These are phyloP conservation scores for cattle (Bos taurus) DNA, from an alignment of 2,113 vertebrate species.

Conservation along the genomic window ARS-UCD2.0 NC_037357.1:60773501-60774000, in stretches of 20 bases:
- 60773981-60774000: not conserved
- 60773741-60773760: not conserved
- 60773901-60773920: not conserved
- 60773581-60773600: constrained; percentile 28
- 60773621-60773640: not conserved
- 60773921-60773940: not conserved
- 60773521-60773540: not conserved
- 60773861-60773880: not conserved
- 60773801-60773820: constrained; percentile 13
- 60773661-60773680: not conserved
- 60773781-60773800: not conserved
- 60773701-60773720: not conserved
- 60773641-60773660: not conserved
- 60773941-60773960: not conserved
- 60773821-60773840: constrained; percentile 13
- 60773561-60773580: constrained; percentile 49
- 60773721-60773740: not conserved
- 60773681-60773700: not conserved
- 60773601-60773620: constrained; percentile 36
- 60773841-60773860: not conserved
- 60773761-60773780: not conserved
- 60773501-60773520: not conserved
- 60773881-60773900: not conserved
- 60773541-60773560: constrained; percentile 42
- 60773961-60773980: not conserved